These are phyloP conservation scores for Encarsia formosa DNA, from an alignment of 2,888 invertebrate species.

Conservation along the genomic window DNA sequence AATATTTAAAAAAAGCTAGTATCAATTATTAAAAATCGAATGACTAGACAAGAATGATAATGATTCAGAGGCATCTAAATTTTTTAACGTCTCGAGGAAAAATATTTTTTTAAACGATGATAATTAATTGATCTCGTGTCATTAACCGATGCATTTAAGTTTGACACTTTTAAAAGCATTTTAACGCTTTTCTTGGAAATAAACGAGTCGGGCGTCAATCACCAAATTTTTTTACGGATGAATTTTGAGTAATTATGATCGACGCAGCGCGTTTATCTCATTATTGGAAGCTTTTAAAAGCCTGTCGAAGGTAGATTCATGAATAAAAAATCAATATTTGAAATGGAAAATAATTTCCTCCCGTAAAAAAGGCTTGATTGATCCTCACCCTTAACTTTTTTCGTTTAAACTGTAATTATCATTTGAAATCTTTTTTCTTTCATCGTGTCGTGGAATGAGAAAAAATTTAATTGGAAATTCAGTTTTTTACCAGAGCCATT, in stretches of 20 bases:
- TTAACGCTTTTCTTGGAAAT: neutral
- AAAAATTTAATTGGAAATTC: too few relatives aligned
- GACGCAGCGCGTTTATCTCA: conserved; percentile 13
- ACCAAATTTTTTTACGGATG: conserved; percentile 4
- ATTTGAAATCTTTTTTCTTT: too few relatives aligned
- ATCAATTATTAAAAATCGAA: too few relatives aligned
- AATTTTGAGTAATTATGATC: conserved; percentile 19
- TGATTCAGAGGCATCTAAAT: too few relatives aligned
- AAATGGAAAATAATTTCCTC: too few relatives aligned
- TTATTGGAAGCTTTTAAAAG: conserved; percentile 18
- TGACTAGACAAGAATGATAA: too few relatives aligned
- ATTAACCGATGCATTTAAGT: neutral
- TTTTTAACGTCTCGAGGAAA: neutral
- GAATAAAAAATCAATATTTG: conserved; percentile 15
- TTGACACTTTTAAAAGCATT: conserved; percentile 14
- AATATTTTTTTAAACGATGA: neutral
- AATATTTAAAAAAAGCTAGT: too few relatives aligned
- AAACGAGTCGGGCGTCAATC: conserved; percentile 14
- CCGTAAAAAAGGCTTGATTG: too few relatives aligned
- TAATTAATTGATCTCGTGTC: neutral
- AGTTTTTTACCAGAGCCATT: too few relatives aligned
- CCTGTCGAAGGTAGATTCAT: neutral
- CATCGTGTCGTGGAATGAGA: too few relatives aligned
- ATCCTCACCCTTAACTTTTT: too few relatives aligned
- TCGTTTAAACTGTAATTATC: too few relatives aligned